Evolutionary conservation across 2,113 vertebrate species (phyloP).

Genomic region (Menura novaehollandiae): DNA sequence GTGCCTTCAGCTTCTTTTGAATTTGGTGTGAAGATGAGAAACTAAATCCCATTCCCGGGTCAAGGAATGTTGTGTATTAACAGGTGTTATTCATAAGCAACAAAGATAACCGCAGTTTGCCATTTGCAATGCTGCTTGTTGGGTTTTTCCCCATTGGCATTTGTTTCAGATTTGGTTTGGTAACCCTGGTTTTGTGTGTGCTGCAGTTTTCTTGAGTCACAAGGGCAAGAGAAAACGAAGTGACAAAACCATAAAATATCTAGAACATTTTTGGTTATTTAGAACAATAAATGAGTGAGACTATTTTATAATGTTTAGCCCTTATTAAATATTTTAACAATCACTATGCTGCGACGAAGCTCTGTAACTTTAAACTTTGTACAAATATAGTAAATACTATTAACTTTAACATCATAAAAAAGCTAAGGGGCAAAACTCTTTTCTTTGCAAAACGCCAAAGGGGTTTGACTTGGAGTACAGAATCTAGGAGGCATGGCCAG

Average conservation of each 20-base stretch:
- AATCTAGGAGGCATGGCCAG: not conserved
- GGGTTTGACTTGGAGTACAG: not conserved
- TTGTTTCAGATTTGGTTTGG: not conserved
- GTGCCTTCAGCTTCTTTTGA: not conserved
- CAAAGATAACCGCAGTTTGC: not conserved
- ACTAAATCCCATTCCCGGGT: not conserved
- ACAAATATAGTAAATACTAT: not conserved
- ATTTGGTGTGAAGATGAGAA: not conserved
- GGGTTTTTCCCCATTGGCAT: not conserved
- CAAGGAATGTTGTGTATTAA: not conserved
- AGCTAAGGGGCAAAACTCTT: not conserved
- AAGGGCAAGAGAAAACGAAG: not conserved
- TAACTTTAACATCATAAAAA: not conserved
- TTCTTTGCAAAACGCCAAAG: not conserved
- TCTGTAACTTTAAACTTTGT: not conserved
- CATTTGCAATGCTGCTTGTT: not conserved
- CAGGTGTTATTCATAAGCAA: not conserved
- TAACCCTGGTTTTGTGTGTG: not conserved
- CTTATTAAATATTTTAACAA: not conserved
- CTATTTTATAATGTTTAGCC: not conserved
- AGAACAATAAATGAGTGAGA: not conserved
- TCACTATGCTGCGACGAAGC: not conserved
- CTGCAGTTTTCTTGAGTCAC: not conserved
- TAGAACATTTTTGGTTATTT: not conserved
- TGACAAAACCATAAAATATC: not conserved